A percentile compares a stretch with the other conserved stretches of the same genome.
Evolutionary conservation across 2,797 vertebrate species (phyloP).

Genomic region (Echeneis naucrates): DNA sequence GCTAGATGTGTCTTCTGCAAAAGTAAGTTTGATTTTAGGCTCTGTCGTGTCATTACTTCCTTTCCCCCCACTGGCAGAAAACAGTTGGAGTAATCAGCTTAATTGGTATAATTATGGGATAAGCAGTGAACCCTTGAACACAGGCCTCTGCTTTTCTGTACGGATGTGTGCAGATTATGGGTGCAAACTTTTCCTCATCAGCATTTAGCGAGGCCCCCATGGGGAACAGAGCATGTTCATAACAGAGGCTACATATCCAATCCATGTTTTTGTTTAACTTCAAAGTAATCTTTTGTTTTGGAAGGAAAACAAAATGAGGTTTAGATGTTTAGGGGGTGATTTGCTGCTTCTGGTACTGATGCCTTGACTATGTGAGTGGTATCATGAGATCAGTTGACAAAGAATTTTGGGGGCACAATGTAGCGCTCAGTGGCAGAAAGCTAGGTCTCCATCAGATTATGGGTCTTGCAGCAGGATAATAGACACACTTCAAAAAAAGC

Average conservation of each 20-base stretch:
- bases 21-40: slow-evolving; percentile 69
- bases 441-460: no score
- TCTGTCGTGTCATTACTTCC: slow-evolving; percentile 61
- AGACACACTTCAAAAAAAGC: no score
- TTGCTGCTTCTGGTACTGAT: no score
- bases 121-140: slow-evolving; percentile 66
- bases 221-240: slow-evolving; percentile 3
- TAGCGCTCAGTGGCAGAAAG: no score
- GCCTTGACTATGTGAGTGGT: no score
- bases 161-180: slow-evolving; percentile 67
- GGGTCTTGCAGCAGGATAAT: no score
- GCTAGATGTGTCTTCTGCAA: slow-evolving; percentile 55
- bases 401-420: no score
- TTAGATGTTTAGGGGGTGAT: no score
- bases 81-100: slow-evolving; percentile 74
- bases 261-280: slow-evolving; percentile 27
- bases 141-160: slow-evolving; percentile 64
- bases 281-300: neutral
- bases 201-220: slow-evolving; percentile 30
- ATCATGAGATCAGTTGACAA: no score
- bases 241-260: slow-evolving; percentile 13
- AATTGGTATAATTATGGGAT: slow-evolving; percentile 75
- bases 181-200: slow-evolving; percentile 52
- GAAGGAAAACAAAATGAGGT: no score
- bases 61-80: slow-evolving; percentile 61